Evolutionary conservation across 2,797 vertebrate species (phyloP).

Genomic region (Girardinus metallicus): DNA sequence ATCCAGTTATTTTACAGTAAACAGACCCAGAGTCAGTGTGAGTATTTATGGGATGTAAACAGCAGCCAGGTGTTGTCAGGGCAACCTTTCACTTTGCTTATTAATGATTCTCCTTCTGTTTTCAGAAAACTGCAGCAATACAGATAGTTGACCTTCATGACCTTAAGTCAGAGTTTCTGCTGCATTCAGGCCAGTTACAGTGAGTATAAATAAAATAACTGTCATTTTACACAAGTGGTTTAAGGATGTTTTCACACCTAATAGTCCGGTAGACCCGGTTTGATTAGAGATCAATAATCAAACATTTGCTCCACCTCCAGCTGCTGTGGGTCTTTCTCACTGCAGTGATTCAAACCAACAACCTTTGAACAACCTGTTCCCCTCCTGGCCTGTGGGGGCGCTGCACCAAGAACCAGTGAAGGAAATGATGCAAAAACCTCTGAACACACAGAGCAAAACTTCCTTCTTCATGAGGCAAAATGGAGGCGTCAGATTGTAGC

Average conservation of each 20-base stretch:
- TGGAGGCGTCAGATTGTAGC: too few relatives aligned
- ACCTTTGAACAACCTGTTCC: neutral
- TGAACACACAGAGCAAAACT: too few relatives aligned
- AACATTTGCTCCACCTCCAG: neutral
- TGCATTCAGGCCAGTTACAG: neutral
- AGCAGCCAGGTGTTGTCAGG: neutral
- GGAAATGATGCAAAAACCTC: neutral
- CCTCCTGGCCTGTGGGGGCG: neutral
- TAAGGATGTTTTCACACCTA: neutral
- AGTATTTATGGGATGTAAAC: neutral
- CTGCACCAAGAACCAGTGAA: neutral
- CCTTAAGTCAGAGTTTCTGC: too few relatives aligned
- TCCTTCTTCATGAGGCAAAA: too few relatives aligned
- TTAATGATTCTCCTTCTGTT: neutral
- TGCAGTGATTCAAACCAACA: neutral
- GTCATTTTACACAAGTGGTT: neutral
- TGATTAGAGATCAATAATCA: neutral
- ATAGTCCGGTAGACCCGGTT: neutral
- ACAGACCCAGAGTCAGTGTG: neutral
- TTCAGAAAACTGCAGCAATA: neutral
- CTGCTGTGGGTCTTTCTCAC: neutral
- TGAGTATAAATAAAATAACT: neutral
- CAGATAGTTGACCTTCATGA: too few relatives aligned
- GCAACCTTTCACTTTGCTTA: neutral
- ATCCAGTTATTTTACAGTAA: neutral